Percentiles rank a stretch among this genome's conserved stretches.
These are phyloP conservation scores for Acridotheres tristis DNA, from an alignment of 2,797 vertebrate species.

Conservation along the genomic window DNA sequence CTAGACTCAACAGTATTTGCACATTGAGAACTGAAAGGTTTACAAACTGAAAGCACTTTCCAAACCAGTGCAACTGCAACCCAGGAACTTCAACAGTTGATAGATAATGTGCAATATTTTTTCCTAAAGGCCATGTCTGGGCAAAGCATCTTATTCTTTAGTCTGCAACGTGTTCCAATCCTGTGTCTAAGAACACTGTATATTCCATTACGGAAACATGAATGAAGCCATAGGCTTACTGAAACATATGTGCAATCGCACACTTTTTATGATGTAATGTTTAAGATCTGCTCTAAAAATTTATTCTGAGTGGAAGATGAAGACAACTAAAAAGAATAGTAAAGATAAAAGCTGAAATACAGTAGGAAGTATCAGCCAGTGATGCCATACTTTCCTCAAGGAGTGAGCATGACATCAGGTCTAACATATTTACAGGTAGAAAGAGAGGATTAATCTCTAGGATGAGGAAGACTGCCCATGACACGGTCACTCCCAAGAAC, in stretches of 20 bases:
- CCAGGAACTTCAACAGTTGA: background rate
- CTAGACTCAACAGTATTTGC: background rate
- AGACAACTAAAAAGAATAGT: background rate
- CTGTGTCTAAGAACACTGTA: background rate
- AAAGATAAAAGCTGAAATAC: background rate
- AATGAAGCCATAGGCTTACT: background rate
- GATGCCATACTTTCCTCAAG: background rate
- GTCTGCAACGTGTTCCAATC: background rate
- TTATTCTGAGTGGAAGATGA: background rate
- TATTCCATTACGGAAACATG: background rate
- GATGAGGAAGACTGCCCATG: background rate
- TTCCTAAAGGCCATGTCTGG: background rate
- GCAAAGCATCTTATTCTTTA: background rate
- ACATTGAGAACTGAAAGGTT: background rate
- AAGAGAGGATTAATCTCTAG: background rate
- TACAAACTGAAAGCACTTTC: background rate
- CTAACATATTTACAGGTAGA: background rate
- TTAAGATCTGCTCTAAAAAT: background rate
- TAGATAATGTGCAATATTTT: background rate
- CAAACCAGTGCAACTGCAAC: background rate
- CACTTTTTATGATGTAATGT: background rate
- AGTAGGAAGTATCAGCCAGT: background rate
- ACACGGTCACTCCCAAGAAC: background rate
- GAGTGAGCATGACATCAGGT: background rate
- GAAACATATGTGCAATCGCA: background rate